Percentiles rank a stretch among this genome's conserved stretches.
Evolutionary conservation across 2,888 invertebrate species (phyloP).

Genomic region (Drosophila cognata): DNA sequence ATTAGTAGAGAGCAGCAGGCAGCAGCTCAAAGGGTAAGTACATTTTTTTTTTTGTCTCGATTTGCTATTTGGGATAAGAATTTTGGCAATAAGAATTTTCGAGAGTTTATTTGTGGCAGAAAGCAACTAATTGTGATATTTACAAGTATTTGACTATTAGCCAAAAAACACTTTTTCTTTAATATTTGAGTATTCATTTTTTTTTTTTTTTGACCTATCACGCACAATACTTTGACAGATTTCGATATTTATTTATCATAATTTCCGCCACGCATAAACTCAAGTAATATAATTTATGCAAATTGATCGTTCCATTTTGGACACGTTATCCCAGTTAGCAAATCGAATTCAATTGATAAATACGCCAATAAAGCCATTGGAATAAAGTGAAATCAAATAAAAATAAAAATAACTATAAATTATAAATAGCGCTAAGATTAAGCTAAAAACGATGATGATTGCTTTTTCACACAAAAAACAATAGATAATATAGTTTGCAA

Average conservation of each 20-base stretch:
- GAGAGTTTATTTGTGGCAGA: neutral
- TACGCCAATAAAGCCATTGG: slow-evolving; percentile 27
- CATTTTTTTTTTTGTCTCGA: slow-evolving; percentile 11
- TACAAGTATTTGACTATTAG: neutral
- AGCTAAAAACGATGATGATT: slow-evolving; percentile 53
- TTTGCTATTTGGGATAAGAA: slow-evolving; percentile 15
- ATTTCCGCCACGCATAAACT: slow-evolving; percentile 11
- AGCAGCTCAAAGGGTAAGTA: slow-evolving; percentile 70
- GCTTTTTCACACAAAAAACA: slow-evolving; percentile 32
- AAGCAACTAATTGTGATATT: neutral
- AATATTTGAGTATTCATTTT: neutral
- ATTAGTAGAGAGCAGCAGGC: slow-evolving; percentile 63
- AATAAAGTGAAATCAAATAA: slow-evolving; percentile 46
- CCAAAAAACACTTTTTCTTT: neutral
- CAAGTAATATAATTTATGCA: slow-evolving; percentile 6
- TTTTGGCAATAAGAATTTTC: neutral
- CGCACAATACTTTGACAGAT: slow-evolving; percentile 12
- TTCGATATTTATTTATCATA: neutral
- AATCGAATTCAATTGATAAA: slow-evolving; percentile 28
- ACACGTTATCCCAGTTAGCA: slow-evolving; percentile 11
- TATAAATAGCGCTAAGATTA: slow-evolving; percentile 66
- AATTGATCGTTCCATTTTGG: slow-evolving; percentile 1
- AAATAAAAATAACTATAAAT: slow-evolving; percentile 59
- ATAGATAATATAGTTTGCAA: slow-evolving; percentile 41
- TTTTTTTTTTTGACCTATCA: neutral